phyloP scores from a whole-genome alignment of 2,113 vertebrate species.

The Saguinus imperator region DNA sequence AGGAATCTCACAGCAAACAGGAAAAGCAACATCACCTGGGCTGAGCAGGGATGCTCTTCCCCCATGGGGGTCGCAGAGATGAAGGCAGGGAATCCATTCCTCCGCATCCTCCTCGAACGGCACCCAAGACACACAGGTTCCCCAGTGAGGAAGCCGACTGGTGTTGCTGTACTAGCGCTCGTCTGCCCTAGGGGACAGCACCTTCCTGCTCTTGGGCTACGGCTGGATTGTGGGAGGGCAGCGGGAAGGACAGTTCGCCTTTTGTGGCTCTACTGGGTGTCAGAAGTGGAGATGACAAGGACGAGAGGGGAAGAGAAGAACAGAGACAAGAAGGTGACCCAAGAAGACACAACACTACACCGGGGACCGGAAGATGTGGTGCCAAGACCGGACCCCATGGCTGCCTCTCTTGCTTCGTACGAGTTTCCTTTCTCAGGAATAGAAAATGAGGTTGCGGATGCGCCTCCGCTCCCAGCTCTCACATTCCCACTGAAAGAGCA shows the following conservation, averaged over 20 bases:
- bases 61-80: background rate
- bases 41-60: background rate
- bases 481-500: background rate
- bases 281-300: background rate
- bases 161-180: background rate
- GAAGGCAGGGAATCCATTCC: background rate
- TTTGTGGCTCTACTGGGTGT: background rate
- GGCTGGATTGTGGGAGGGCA: background rate
- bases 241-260: background rate
- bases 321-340: background rate
- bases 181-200: no score
- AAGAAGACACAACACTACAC: background rate
- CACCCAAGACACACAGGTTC: background rate
- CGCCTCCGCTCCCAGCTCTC: fast-evolving
- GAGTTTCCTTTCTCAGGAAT: background rate
- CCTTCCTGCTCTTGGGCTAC: background rate
- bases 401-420: background rate
- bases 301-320: background rate
- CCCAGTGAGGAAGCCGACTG: background rate
- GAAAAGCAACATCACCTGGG: background rate
- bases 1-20: background rate
- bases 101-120: background rate
- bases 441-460: background rate
- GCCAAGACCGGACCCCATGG: background rate
- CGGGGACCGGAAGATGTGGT: background rate